Evolutionary conservation across 2,113 vertebrate genomes (phyloP).

Genomic region (Pagrus major): DNA sequence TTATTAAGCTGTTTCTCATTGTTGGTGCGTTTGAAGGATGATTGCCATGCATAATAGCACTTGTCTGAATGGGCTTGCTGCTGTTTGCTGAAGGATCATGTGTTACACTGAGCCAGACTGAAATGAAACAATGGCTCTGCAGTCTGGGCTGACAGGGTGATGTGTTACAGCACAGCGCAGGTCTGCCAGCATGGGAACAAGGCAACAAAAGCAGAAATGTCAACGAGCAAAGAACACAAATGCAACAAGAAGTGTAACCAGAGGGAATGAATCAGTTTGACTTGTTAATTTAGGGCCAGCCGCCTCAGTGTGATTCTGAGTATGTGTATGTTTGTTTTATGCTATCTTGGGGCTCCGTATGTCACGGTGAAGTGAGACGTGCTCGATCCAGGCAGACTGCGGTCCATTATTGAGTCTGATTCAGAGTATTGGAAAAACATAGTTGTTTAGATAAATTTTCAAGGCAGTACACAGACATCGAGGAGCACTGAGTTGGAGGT

Average conservation of each 20-base stretch:
- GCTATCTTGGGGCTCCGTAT: conserved; percentile 43
- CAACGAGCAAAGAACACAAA: conserved; percentile 65
- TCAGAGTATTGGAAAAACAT: conserved; percentile 71
- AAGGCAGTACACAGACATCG: conserved; percentile 53
- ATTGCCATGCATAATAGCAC: conserved; percentile 50
- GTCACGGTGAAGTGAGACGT: conserved; percentile 71
- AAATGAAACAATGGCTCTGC: conserved; percentile 67
- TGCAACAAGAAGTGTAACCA: conserved; percentile 61
- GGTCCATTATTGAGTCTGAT: conserved; percentile 70
- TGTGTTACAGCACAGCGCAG: conserved; percentile 58
- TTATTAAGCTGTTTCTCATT: conserved; percentile 35
- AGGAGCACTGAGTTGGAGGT: conserved; percentile 69
- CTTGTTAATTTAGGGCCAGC: conserved; percentile 65
- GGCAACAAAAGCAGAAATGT: conserved; percentile 71
- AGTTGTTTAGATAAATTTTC: conserved; percentile 75
- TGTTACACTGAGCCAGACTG: conserved; percentile 73
- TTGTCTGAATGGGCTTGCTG: conserved; percentile 68
- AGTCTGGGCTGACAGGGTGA: conserved; percentile 61
- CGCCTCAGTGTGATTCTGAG: not conserved
- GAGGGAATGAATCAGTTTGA: conserved; percentile 71
- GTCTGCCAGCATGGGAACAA: conserved; percentile 57
- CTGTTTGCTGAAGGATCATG: conserved; percentile 74
- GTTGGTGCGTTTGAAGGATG: conserved; percentile 48
- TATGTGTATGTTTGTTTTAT: conserved; percentile 46
- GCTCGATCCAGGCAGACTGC: conserved; percentile 47